A percentile compares a stretch with the other conserved stretches of the same genome.
These are phyloP conservation scores for Melopsittacus undulatus DNA, from an alignment of 2,797 vertebrate species.

Conservation along the genomic window DNA sequence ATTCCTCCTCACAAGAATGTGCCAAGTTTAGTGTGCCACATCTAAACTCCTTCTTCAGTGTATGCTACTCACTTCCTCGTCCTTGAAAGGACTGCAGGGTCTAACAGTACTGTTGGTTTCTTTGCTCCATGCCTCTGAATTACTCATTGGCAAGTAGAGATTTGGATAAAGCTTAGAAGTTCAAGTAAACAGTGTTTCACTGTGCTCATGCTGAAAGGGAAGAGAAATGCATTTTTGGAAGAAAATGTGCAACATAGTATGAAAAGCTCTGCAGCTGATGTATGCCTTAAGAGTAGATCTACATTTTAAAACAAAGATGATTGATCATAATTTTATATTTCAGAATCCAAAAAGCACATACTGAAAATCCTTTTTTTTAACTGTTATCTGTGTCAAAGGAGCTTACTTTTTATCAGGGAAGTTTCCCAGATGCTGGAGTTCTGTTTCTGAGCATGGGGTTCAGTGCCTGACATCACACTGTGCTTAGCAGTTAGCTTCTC, in stretches of 20 bases:
- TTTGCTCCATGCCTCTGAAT: background rate
- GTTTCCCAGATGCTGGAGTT: background rate
- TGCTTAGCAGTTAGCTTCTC: background rate
- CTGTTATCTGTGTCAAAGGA: background rate
- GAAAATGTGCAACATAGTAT: background rate
- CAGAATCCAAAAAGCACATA: background rate
- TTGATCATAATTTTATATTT: background rate
- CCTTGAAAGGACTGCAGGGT: background rate
- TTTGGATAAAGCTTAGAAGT: background rate
- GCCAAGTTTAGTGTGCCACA: background rate
- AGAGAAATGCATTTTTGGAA: background rate
- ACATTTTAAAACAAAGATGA: background rate
- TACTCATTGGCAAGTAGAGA: background rate
- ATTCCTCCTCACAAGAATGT: background rate
- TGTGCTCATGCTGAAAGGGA: background rate
- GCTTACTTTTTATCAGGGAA: background rate
- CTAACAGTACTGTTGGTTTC: background rate
- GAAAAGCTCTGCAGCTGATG: background rate
- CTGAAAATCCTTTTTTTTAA: background rate
- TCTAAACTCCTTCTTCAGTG: background rate
- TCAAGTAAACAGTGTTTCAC: background rate
- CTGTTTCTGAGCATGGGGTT: background rate
- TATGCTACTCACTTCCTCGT: background rate
- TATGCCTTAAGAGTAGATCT: background rate
- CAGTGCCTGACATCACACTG: background rate